Evolutionary conservation across 2,113 vertebrate species (phyloP).

Genomic region (Oncorhynchus keta): DNA sequence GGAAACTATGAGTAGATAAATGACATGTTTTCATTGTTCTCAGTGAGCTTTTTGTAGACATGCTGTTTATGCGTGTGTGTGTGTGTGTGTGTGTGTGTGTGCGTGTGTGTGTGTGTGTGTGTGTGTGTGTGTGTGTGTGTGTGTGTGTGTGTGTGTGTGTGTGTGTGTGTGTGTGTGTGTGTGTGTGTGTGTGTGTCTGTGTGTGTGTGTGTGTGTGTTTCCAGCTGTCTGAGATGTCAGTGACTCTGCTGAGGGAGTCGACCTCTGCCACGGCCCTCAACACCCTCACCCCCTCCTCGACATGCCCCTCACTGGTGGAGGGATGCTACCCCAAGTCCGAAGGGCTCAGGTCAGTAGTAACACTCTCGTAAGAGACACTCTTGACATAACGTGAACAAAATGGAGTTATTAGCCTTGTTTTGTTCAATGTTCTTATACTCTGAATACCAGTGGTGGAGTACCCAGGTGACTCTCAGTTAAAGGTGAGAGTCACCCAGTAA

Average conservation of each 20-base stretch:
- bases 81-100: neutral
- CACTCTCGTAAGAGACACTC: neutral
- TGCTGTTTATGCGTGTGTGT: neutral
- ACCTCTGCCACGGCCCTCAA: constrained; percentile 82
- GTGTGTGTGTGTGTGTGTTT: constrained; percentile 5
- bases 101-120: too few species aligned
- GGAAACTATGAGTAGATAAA: neutral
- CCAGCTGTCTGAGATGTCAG: constrained; percentile 96
- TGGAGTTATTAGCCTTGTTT: too few species aligned
- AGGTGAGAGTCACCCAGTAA: too few species aligned
- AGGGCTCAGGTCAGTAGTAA: constrained; percentile 76
- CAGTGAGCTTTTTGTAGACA: neutral
- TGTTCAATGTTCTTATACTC: too few species aligned
- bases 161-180: constrained; percentile 9
- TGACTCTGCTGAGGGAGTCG: constrained; percentile 85
- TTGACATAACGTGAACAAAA: neutral
- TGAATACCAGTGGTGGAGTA: too few species aligned
- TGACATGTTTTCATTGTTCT: neutral
- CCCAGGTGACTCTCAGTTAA: too few species aligned
- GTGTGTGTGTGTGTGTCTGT: constrained; percentile 12
- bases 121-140: constrained; percentile 13
- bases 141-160: neutral
- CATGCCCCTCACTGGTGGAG: constrained; percentile 92
- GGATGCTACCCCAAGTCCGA: constrained; percentile 81
- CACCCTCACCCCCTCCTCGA: constrained; percentile 90